phyloP scores from a whole-genome alignment of 1,140 invertebrate species.

The Dendroctonus ponderosae region DNA sequence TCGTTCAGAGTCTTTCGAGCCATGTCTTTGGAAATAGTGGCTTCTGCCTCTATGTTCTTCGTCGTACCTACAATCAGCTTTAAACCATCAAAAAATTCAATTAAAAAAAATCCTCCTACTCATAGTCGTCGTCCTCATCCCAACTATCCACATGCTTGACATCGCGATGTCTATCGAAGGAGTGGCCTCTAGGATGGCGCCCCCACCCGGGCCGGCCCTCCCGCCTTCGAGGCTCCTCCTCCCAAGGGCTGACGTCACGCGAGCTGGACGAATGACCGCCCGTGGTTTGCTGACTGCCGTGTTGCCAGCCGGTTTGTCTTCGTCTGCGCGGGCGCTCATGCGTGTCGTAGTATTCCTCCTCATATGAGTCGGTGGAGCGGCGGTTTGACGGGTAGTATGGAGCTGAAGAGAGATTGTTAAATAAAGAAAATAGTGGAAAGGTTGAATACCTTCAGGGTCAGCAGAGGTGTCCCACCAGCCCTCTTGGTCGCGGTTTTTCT shows the following conservation, averaged over 20 bases:
- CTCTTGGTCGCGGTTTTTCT: conserved; percentile 51
- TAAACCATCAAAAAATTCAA: conserved; percentile 5
- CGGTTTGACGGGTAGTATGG: conserved; percentile 44
- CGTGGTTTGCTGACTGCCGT: conserved; percentile 28
- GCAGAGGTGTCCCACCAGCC: conserved; percentile 50
- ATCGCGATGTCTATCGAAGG: conserved; percentile 45
- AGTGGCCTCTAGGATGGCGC: conserved; percentile 39
- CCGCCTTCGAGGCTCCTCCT: conserved; percentile 59
- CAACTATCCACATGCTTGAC: conserved; percentile 50
- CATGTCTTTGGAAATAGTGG: conserved; percentile 42
- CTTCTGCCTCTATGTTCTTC: conserved; percentile 41
- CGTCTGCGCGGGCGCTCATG: conserved; percentile 45
- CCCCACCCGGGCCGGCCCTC: conserved; percentile 47
- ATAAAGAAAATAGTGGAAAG: too few species aligned
- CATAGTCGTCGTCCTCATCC: conserved; percentile 55
- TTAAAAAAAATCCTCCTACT: conserved; percentile 55
- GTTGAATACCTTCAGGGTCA: conserved; percentile 42
- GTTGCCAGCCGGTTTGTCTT: conserved; percentile 30
- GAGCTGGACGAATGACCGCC: conserved; percentile 65
- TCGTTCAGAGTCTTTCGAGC: conserved; percentile 39
- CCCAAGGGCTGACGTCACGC: conserved; percentile 69
- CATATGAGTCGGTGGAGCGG: conserved; percentile 50
- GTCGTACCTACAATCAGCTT: conserved; percentile 39
- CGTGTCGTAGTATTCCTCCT: conserved; percentile 49
- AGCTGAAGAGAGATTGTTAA: conserved; percentile 6